Conservation (phyloP, 1,140 invertebrate genomes). For the Plutomurus gul region DNA sequence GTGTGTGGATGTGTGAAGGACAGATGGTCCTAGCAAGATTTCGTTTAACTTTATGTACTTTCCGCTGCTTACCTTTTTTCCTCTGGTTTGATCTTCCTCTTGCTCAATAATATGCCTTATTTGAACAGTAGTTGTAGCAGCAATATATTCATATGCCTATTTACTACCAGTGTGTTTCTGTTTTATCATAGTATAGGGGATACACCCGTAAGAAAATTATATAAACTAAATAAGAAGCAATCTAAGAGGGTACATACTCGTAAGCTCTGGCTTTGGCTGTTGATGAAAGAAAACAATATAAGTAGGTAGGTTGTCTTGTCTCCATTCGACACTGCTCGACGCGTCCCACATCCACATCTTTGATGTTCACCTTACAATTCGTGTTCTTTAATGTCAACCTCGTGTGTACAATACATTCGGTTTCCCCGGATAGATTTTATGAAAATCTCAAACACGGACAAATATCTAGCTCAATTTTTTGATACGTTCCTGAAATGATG, state of each 20-base stretch:
- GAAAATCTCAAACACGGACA: too few species aligned
- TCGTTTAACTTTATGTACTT: not conserved
- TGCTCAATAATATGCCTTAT: not conserved
- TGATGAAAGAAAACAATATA: slow-evolving; percentile 34
- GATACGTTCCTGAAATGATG: too few species aligned
- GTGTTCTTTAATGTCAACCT: too few species aligned
- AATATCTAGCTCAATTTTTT: too few species aligned
- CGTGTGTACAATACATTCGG: too few species aligned
- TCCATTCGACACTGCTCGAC: too few species aligned
- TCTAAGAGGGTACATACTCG: not conserved
- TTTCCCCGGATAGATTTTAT: too few species aligned
- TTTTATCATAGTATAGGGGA: not conserved
- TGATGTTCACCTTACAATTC: too few species aligned
- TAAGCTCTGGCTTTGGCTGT: not conserved
- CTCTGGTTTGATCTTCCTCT: slow-evolving; percentile 12
- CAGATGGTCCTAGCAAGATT: slow-evolving; percentile 15
- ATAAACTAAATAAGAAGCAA: too few species aligned
- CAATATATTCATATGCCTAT: too few species aligned
- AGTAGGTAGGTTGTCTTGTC: not conserved
- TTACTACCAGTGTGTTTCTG: not conserved
- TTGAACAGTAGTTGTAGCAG: too few species aligned
- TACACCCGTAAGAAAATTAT: not conserved
- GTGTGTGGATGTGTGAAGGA: slow-evolving; percentile 2
- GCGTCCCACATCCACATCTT: too few species aligned
- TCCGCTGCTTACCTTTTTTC: not conserved